Evolutionary conservation across 1,140 invertebrate genomes (phyloP).

Genomic region (Diorhabda carinulata): DNA sequence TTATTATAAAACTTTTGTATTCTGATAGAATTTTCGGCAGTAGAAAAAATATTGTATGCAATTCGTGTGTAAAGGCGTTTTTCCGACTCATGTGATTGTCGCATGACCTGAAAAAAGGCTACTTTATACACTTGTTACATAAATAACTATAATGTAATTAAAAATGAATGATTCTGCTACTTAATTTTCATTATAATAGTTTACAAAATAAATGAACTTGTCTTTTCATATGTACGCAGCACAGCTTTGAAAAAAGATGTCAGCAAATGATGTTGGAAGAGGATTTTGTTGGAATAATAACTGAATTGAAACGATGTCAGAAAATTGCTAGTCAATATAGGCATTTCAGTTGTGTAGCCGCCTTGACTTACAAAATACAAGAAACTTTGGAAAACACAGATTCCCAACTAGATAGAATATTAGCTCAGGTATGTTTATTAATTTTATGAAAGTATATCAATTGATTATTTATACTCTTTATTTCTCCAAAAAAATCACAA

Average conservation of each 20-base stretch:
- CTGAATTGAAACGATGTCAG: constrained; percentile 82
- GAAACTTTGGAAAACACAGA: constrained; percentile 90
- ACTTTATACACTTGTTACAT: too few relatives aligned
- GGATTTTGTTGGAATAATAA: constrained; percentile 87
- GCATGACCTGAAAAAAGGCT: not conserved
- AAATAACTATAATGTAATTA: not conserved
- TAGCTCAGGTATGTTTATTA: constrained; percentile 63
- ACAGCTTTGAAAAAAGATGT: constrained; percentile 78
- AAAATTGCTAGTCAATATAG: constrained; percentile 75
- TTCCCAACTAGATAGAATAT: constrained; percentile 82
- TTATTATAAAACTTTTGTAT: too few relatives aligned
- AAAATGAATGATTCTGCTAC: not conserved
- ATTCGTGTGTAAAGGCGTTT: too few relatives aligned
- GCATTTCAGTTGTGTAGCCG: constrained; percentile 82
- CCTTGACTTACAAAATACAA: constrained; percentile 80
- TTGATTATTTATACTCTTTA: too few relatives aligned
- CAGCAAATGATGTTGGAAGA: constrained; percentile 76
- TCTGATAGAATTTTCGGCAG: too few relatives aligned
- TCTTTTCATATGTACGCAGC: constrained; percentile 46
- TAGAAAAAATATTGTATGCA: too few relatives aligned
- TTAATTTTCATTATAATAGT: not conserved
- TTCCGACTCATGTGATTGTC: not conserved
- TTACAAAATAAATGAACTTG: too few relatives aligned
- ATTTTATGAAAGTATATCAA: too few relatives aligned
- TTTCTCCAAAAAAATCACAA: too few relatives aligned